Percentiles rank a stretch among this genome's conserved stretches.
Conservation (phyloP, 2,797 vertebrate species). For the Pipistrellus pygmaeus region DNA sequence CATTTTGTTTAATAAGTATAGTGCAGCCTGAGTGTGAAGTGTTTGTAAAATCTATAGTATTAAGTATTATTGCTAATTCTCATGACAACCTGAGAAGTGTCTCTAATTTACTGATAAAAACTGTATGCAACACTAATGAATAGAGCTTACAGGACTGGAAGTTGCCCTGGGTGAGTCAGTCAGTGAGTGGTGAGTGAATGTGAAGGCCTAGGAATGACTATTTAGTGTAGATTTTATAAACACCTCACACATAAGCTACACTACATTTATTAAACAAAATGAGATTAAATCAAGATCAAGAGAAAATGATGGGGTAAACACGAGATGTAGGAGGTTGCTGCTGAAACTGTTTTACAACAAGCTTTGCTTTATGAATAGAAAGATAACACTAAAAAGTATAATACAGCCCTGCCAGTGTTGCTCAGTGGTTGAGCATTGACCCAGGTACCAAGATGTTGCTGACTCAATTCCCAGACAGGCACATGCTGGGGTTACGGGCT, state of each 20-base stretch:
- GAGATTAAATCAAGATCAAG: background rate
- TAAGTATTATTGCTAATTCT: background rate
- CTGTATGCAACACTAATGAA: background rate
- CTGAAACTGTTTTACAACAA: background rate
- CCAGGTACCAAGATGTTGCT: no score
- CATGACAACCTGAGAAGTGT: background rate
- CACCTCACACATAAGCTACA: background rate
- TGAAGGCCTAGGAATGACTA: background rate
- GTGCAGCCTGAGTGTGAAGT: no score
- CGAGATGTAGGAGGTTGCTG: background rate
- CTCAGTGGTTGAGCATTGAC: no score
- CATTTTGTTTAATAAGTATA: no score
- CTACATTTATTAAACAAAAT: background rate
- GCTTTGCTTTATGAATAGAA: background rate
- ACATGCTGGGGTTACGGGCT: no score
- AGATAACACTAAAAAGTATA: background rate
- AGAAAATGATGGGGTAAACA: background rate
- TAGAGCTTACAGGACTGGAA: background rate
- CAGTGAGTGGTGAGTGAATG: background rate
- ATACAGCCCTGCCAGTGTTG: background rate
- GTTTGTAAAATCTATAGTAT: background rate
- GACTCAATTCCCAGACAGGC: no score
- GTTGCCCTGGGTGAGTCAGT: background rate
- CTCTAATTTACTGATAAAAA: constrained; percentile 10
- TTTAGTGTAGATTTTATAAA: background rate